phyloP scores from a whole-genome alignment of 2,113 vertebrate genomes.

The Scartelaos histophorus region DNA sequence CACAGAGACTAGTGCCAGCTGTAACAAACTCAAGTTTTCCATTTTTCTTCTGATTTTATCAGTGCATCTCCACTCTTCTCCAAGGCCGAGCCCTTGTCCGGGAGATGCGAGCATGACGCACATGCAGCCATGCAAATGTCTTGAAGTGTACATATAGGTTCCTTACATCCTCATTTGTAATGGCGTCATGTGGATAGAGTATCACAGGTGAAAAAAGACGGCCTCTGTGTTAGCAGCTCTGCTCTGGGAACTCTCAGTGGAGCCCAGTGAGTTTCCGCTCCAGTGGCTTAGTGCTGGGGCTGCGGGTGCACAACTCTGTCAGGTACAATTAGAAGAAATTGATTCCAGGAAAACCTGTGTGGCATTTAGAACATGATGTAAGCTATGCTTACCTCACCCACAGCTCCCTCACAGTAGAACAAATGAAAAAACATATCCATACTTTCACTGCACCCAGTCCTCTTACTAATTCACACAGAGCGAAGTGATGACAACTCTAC shows the following conservation, averaged over 20 bases:
- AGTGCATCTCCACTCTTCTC: slow-evolving; percentile 43
- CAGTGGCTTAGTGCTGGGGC: slow-evolving; percentile 54
- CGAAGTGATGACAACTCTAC: slow-evolving; percentile 39
- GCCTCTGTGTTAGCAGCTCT: slow-evolving; percentile 43
- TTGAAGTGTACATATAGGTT: slow-evolving; percentile 45
- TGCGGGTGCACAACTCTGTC: slow-evolving; percentile 72
- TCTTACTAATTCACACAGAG: slow-evolving; percentile 12
- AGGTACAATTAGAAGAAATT: slow-evolving; percentile 65
- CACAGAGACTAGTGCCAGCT: slow-evolving; percentile 38
- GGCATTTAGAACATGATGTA: slow-evolving; percentile 66
- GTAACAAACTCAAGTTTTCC: slow-evolving; percentile 19
- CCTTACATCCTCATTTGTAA: slow-evolving; percentile 52
- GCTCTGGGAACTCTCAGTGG: slow-evolving; percentile 58
- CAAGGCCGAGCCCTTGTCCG: slow-evolving; percentile 36
- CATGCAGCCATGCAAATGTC: slow-evolving; percentile 60
- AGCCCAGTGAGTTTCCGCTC: slow-evolving; percentile 63
- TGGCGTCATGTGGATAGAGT: slow-evolving; percentile 66
- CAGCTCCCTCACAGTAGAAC: slow-evolving; percentile 23
- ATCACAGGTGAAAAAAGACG: slow-evolving; percentile 60
- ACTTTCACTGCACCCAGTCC: slow-evolving; percentile 9
- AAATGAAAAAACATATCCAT: slow-evolving; percentile 24
- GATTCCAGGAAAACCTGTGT: slow-evolving; percentile 67
- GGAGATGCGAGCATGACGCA: slow-evolving; percentile 56
- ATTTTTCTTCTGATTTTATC: slow-evolving; percentile 50
- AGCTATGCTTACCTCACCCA: slow-evolving; percentile 65